Base-by-base conservation (phyloP, 2,888 invertebrate genomes). In the Heteromyza rotundicornis region DNA sequence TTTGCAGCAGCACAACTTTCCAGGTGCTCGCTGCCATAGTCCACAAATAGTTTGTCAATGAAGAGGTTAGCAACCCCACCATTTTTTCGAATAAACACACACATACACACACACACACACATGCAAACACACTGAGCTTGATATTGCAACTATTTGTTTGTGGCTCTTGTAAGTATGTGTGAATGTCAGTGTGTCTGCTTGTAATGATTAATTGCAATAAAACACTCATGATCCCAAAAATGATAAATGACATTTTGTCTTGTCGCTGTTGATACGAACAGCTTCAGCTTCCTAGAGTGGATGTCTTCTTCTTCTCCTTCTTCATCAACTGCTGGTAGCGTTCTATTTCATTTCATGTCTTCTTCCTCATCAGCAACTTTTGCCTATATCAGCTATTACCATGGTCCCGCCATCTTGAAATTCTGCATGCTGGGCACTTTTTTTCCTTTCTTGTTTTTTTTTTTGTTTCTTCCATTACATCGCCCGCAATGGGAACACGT, bases 181-280 rank as follows among this genome's bases (percentile, higher is more conserved):
- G n/a, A n/a, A n/a, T n/a, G n/a, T n/a, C n/a, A n/a, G n/a, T n/a
- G n/a, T n/a, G n/a, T n/a, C n/a, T n/a, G 56, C 57, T 47, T 59
- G 54, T 47, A 75, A 76, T 78, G 80, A 79, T 80, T 79, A 78
- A 78, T 79, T 79, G 77, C 75, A 76, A 76, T 80, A 76, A 77
- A 79, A 78, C 79, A 75, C 77, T 78, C 75, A 74, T 78, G 75
- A 78, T 75, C 75, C 75, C 65, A 54, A 78, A 79, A 77, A 78
- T 78, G 78, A 78, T 79, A 76, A 78, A 78, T 77, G 74, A 70
- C 70, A 68, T 74, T 72, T 73, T 75, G 72, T 70, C 67, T 67
- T 66, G 60, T 65, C 22, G 36, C n/a, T 35, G 17, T 40, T 19
- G 7, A 20, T 2, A 49, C 20, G 68, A 66, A 65, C 65, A 62